phyloP scores from a whole-genome alignment of 2,113 vertebrate genomes.

The Todiramphus chloris region DNA sequence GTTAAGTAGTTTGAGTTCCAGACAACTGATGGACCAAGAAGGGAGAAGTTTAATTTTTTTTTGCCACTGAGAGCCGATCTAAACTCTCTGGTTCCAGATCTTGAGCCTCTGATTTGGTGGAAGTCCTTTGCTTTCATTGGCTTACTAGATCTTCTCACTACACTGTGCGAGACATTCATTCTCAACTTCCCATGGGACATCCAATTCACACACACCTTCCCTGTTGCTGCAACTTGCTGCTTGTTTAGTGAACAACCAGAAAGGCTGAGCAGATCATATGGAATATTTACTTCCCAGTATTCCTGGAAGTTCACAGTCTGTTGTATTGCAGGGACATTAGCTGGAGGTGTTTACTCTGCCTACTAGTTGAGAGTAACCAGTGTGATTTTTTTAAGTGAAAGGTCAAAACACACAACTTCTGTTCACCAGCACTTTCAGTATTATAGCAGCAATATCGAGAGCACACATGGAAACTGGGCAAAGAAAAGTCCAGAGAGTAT shows the following conservation, averaged over 20 bases:
- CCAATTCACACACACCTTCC: background rate
- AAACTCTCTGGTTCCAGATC: background rate
- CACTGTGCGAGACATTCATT: background rate
- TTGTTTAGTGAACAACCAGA: background rate
- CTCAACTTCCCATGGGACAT: background rate
- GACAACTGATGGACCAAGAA: background rate
- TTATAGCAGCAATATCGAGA: background rate
- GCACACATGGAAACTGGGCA: background rate
- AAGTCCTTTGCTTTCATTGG: background rate
- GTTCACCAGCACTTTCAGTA: background rate
- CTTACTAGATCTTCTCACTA: constrained; percentile 8
- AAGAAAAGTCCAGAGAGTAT: background rate
- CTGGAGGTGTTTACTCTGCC: background rate
- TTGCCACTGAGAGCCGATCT: background rate
- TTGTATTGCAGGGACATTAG: background rate
- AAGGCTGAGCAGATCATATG: background rate
- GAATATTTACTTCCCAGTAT: background rate
- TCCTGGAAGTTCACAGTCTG: background rate
- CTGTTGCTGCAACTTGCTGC: background rate
- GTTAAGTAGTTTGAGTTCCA: background rate
- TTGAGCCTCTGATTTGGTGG: constrained; percentile 21
- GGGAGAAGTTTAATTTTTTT: background rate
- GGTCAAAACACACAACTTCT: background rate
- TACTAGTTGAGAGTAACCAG: background rate
- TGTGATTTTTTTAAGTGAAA: background rate